Evolutionary conservation across 2,797 vertebrate genomes (phyloP).

Genomic region (Galago senegalensis): DNA sequence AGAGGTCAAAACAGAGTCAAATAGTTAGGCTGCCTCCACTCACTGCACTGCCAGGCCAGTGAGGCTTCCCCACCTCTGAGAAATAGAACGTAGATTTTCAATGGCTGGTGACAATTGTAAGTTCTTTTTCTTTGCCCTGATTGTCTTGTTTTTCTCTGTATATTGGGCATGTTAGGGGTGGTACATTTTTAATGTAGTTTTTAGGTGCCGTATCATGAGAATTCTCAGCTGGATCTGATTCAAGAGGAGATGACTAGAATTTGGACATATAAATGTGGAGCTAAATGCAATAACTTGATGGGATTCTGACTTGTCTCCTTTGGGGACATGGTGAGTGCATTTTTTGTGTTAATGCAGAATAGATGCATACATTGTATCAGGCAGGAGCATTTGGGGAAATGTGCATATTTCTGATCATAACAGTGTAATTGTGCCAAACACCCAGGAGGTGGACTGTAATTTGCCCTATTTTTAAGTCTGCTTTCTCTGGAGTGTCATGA

Average conservation of each 20-base stretch:
- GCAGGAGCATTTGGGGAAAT: neutral
- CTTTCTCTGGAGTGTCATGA: neutral
- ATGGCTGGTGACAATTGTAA: neutral
- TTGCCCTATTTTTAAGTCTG: neutral
- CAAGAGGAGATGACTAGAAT: neutral
- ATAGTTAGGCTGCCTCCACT: neutral
- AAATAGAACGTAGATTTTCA: neutral
- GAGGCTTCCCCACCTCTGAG: neutral
- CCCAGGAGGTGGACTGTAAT: neutral
- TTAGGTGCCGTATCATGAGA: neutral
- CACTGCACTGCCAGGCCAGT: neutral
- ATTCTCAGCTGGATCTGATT: constrained; percentile 11
- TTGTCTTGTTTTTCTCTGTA: neutral
- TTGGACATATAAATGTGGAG: neutral
- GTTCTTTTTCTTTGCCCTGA: neutral
- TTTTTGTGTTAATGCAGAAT: neutral
- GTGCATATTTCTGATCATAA: neutral
- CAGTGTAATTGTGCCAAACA: neutral
- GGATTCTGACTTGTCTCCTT: neutral
- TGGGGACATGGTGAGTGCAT: neutral
- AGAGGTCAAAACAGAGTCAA: neutral
- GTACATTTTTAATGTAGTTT: neutral
- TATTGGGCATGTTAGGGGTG: neutral
- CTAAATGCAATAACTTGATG: neutral
- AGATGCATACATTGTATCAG: neutral